phyloP scores from a whole-genome alignment of 92 coral and sea anemone species.

The Palythoa caribaeorum region DNA sequence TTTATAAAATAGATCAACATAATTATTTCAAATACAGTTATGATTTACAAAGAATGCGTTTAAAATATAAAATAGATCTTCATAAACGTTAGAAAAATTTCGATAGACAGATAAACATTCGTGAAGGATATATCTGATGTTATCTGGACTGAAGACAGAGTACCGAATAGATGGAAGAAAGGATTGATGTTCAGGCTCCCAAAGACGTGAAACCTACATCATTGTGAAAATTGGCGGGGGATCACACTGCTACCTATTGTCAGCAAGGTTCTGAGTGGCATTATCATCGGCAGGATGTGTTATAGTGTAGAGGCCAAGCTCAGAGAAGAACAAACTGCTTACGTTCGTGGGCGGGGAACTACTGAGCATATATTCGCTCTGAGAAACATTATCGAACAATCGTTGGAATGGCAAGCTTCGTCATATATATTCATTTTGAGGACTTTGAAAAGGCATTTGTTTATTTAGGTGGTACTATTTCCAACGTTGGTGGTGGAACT shows the following conservation, averaged over 20 bases:
- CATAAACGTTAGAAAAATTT: no score
- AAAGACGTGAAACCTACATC: constrained; percentile 26
- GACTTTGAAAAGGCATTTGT: constrained; percentile 27
- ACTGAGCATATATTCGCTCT: constrained; percentile 3
- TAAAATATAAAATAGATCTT: no score
- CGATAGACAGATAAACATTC: no score
- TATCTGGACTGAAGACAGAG: constrained; percentile 37
- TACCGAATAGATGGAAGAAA: constrained; percentile 40
- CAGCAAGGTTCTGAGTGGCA: constrained; percentile 35
- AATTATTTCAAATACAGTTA: no score
- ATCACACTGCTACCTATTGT: constrained; percentile 43
- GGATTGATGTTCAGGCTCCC: constrained; percentile 39
- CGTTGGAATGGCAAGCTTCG: constrained; percentile 10
- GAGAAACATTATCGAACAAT: constrained; percentile 19
- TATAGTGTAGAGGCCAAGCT: constrained; percentile 28
- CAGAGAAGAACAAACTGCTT: constrained; percentile 24
- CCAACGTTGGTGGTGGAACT: constrained; percentile 45
- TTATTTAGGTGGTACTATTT: constrained; percentile 46
- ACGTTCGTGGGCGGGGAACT: constrained; percentile 18
- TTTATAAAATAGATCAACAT: no score
- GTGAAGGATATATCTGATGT: constrained; percentile 41
- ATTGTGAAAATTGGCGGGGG: constrained; percentile 36
- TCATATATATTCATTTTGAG: background rate
- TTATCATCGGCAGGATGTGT: constrained; percentile 6
- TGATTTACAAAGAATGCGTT: no score